Evolutionary conservation across 2,888 invertebrate genomes (phyloP).

Genomic region (Cantharis rustica): DNA sequence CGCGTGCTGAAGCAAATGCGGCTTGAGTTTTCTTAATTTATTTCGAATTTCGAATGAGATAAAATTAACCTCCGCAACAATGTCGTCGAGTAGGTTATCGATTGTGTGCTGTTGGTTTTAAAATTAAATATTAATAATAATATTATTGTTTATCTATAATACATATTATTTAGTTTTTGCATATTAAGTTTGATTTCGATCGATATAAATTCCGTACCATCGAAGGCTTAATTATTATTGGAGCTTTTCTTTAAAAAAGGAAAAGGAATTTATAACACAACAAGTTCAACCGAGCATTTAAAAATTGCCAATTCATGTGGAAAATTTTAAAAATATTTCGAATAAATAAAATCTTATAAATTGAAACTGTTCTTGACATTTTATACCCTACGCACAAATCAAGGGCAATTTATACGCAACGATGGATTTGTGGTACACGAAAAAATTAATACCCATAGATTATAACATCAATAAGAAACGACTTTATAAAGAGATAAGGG

Average conservation of each 20-base stretch:
- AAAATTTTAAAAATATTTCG: constrained; percentile 28
- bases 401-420: constrained; percentile 19
- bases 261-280: background rate
- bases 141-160: background rate
- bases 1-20: background rate
- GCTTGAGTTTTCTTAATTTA: background rate
- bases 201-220: background rate
- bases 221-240: background rate
- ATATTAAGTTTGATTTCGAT: background rate
- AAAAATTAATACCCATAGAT: constrained; percentile 29
- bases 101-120: background rate
- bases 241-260: background rate
- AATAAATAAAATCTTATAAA: constrained; percentile 14
- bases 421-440: constrained; percentile 12
- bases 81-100: background rate
- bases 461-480: constrained; percentile 20
- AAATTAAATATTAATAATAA: background rate
- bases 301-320: constrained; percentile 18
- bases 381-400: constrained; percentile 9
- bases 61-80: background rate
- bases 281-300: constrained; percentile 20
- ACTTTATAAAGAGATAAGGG: background rate
- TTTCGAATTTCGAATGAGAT: background rate
- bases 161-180: background rate
- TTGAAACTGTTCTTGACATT: constrained; percentile 20